A percentile compares a stretch with the other conserved stretches of the same genome.
Evolutionary conservation across 2,113 vertebrate genomes (phyloP).

Genomic region (Microcebus ravelobensis): DNA sequence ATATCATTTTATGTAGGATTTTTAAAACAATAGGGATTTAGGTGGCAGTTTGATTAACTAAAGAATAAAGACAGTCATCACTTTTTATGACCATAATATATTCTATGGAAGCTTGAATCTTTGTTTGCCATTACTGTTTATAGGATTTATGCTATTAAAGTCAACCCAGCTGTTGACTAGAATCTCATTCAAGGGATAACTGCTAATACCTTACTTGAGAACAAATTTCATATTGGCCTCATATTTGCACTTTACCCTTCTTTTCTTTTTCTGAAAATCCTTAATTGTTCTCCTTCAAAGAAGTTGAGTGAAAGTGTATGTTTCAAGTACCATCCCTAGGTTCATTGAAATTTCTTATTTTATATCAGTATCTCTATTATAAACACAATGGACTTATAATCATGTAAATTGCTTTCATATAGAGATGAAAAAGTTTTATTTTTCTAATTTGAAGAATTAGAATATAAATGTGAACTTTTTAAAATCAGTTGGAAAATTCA

Average conservation of each 20-base stretch:
- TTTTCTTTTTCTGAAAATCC: not conserved
- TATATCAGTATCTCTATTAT: not conserved
- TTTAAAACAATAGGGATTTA: constrained; percentile 54
- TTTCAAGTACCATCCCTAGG: not conserved
- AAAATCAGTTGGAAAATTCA: not conserved
- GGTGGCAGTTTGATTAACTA: constrained; percentile 62
- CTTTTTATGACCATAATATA: constrained; percentile 48
- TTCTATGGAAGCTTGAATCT: not conserved
- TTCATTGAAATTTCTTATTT: constrained; percentile 23
- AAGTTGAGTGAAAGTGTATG: not conserved
- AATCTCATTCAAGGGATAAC: constrained; percentile 33
- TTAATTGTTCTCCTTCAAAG: not conserved
- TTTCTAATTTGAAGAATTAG: not conserved
- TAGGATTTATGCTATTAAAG: constrained; percentile 45
- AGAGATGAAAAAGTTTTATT: not conserved
- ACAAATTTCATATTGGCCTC: not conserved
- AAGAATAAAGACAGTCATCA: constrained; percentile 59
- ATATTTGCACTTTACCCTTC: not conserved
- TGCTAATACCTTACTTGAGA: constrained; percentile 12
- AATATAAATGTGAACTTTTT: not conserved
- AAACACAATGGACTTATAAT: not conserved
- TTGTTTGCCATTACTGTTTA: constrained; percentile 52
- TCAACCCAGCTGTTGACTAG: constrained; percentile 23
- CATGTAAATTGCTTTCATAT: not conserved
- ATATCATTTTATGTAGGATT: constrained; percentile 48